Conservation (phyloP, 2,888 invertebrate species). For the Diogma glabrata region DNA sequence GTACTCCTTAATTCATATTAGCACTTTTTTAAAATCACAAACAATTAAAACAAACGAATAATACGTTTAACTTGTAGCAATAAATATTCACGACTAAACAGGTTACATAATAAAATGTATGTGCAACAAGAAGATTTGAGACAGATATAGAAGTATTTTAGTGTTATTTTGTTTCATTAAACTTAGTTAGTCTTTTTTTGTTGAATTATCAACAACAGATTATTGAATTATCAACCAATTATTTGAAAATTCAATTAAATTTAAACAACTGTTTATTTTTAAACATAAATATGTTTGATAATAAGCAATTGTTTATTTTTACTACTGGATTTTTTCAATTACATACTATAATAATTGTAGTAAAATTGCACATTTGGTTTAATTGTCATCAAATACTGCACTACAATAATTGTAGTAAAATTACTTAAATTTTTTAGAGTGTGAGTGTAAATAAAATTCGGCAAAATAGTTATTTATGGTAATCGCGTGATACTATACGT, state of each 20-base stretch:
- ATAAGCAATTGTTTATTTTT: neutral
- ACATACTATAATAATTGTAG: neutral
- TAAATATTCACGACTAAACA: no score
- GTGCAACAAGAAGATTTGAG: neutral
- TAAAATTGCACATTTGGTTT: neutral
- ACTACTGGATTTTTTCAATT: neutral
- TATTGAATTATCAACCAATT: neutral
- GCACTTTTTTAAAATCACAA: no score
- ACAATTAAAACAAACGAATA: no score
- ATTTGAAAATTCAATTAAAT: neutral
- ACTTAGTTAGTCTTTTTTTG: neutral
- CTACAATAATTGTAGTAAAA: neutral
- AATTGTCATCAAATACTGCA: neutral
- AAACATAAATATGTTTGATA: neutral
- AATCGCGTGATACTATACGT: no score
- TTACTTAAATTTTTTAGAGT: neutral
- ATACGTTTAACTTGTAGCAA: no score
- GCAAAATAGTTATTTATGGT: no score
- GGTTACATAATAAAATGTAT: no score
- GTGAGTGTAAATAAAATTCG: no score
- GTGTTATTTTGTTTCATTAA: no score
- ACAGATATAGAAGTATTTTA: no score
- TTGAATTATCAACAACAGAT: neutral
- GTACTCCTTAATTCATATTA: no score
- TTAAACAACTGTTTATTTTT: neutral